Percentiles rank a stretch among this genome's conserved stretches.
Evolutionary conservation across 2,888 invertebrate species (phyloP).

Genomic region (Hymenopus coronatus): DNA sequence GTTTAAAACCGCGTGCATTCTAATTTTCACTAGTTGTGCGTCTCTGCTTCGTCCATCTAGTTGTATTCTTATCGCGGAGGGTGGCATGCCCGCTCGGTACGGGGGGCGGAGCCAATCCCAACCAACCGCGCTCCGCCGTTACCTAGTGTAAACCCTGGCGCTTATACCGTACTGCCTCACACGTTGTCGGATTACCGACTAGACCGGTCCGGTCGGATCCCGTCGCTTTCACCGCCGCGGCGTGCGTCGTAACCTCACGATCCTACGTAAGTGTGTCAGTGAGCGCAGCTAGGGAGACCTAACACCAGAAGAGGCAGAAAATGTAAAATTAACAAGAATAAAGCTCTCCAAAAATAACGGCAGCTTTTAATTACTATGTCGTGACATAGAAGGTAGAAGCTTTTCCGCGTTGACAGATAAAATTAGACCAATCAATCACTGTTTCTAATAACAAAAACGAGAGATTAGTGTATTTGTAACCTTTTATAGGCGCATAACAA

Average conservation of each 20-base stretch:
- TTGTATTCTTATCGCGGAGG: neutral
- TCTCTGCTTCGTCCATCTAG: neutral
- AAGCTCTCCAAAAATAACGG: neutral
- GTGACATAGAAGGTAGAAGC: neutral
- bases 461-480: neutral
- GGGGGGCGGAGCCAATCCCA: neutral
- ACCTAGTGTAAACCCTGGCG: neutral
- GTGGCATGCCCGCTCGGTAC: neutral
- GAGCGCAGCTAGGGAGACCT: too few relatives aligned
- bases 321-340: neutral
- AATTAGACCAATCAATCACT: too few relatives aligned
- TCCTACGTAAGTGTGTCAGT: neutral
- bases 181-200: constrained; percentile 31
- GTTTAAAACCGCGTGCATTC: neutral
- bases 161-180: neutral
- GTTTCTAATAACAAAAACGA: too few relatives aligned
- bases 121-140: neutral
- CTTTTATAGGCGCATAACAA: neutral
- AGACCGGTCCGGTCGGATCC: neutral
- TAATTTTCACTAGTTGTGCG: neutral
- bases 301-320: neutral
- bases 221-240: neutral
- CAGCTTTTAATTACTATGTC: neutral
- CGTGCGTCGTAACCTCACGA: neutral
- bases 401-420: neutral